phyloP scores from a whole-genome alignment of 2,113 vertebrate species.

The Leptobrachium ailaonicum region DNA sequence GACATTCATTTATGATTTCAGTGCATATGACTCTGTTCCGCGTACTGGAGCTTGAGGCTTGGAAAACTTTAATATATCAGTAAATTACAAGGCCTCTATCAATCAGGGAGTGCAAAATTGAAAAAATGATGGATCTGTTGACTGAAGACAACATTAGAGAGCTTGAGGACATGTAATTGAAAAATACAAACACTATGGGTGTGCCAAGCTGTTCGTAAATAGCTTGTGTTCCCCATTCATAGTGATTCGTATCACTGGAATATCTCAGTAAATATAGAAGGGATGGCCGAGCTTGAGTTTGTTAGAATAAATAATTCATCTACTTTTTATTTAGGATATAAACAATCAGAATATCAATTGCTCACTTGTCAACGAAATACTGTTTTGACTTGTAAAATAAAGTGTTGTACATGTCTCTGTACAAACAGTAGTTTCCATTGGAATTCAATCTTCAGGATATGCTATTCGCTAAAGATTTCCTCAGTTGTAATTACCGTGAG shows the following conservation, averaged over 20 bases:
- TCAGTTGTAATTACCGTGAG: too few relatives aligned
- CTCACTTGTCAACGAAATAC: background rate
- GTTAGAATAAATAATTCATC: conserved; percentile 13
- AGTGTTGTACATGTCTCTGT: too few relatives aligned
- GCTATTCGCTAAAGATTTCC: too few relatives aligned
- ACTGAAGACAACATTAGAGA: conserved; percentile 50
- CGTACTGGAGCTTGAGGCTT: conserved; percentile 46
- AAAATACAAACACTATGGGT: conserved; percentile 50
- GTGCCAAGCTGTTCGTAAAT: conserved; percentile 42
- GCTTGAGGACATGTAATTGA: conserved; percentile 50
- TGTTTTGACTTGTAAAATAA: too few relatives aligned
- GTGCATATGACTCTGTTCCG: conserved; percentile 43
- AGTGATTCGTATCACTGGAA: conserved; percentile 1
- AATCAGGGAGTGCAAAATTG: conserved; percentile 49
- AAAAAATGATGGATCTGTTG: conserved; percentile 51
- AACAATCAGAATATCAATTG: background rate
- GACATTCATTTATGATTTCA: conserved; percentile 49
- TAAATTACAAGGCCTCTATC: conserved; percentile 50
- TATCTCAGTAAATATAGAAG: conserved; percentile 9
- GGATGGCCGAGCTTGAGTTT: background rate
- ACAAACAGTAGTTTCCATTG: too few relatives aligned
- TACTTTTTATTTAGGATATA: conserved; percentile 19
- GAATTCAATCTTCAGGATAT: too few relatives aligned
- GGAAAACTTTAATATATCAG: conserved; percentile 50
- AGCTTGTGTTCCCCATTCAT: conserved; percentile 27